A percentile compares a stretch with the other conserved stretches of the same genome.
Conservation (phyloP, 2,888 invertebrate genomes). For the Fissipunctia ypsillon region DNA sequence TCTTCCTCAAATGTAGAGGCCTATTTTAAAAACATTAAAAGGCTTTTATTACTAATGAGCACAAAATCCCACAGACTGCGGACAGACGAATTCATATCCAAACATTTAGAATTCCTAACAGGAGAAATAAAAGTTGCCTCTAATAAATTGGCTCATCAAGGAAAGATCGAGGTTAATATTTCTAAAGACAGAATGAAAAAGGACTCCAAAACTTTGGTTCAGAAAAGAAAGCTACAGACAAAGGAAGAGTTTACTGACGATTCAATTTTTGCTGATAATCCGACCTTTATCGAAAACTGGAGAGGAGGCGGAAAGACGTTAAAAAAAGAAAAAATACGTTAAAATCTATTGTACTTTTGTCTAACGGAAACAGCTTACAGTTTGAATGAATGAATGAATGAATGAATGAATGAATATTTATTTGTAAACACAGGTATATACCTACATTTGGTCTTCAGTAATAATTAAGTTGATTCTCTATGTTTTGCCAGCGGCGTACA, state of each 20-base stretch:
- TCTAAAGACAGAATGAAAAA: background rate
- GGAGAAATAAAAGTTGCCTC: background rate
- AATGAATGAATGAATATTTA: too few relatives aligned
- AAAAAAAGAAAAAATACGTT: background rate
- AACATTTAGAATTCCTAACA: conserved; percentile 11
- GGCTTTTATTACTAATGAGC: conserved; percentile 28
- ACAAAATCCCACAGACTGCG: conserved; percentile 33
- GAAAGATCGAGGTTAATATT: background rate
- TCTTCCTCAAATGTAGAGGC: conserved; percentile 12
- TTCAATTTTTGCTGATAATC: background rate
- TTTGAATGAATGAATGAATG: too few relatives aligned
- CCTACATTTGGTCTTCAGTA: too few relatives aligned
- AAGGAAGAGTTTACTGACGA: background rate
- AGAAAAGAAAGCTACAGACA: background rate
- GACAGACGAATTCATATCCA: conserved; percentile 29
- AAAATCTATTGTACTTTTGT: conserved; percentile 4
- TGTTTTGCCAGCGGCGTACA: too few relatives aligned
- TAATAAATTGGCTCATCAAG: background rate
- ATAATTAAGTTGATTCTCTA: too few relatives aligned
- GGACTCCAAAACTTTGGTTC: background rate
- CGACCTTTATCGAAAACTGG: background rate
- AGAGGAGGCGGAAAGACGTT: background rate
- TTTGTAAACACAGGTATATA: too few relatives aligned
- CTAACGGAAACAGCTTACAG: conserved; percentile 5
- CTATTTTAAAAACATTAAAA: conserved; percentile 25